phyloP scores from a whole-genome alignment of 2,113 vertebrate species.

The Syngnathus scovelli region DNA sequence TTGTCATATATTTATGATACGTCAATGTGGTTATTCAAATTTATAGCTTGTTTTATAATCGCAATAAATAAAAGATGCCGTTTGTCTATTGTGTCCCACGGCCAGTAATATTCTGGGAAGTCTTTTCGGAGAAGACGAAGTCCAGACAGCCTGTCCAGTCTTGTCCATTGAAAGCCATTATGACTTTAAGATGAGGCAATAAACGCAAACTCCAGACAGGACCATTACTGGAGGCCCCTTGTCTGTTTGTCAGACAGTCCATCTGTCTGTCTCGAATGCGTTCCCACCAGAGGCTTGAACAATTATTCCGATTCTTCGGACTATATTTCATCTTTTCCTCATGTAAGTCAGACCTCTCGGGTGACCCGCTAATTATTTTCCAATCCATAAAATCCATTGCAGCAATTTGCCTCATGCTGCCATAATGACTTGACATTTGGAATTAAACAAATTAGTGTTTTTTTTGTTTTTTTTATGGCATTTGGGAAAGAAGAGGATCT shows the following conservation, averaged over 20 bases:
- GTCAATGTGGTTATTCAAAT: constrained; percentile 7
- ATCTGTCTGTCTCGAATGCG: constrained; percentile 29
- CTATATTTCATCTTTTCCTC: constrained; percentile 46
- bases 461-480: constrained; percentile 15
- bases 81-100: constrained; percentile 31
- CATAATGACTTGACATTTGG: constrained; percentile 22
- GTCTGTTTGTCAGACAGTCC: constrained; percentile 19
- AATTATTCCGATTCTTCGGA: constrained; percentile 50
- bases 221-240: constrained; percentile 32
- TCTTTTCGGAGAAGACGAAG: constrained; percentile 40
- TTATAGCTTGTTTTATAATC: constrained; percentile 18
- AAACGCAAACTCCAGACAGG: constrained; percentile 47
- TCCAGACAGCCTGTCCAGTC: constrained; percentile 53
- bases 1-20: background rate
- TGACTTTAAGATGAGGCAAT: constrained; percentile 57
- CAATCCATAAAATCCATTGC: constrained; percentile 32
- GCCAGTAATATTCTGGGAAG: constrained; percentile 55
- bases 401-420: constrained; percentile 29
- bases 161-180: constrained; percentile 57
- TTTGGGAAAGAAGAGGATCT: no score
- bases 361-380: constrained; percentile 49
- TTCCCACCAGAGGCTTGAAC: constrained; percentile 32
- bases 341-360: constrained; percentile 47
- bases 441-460: constrained; percentile 26
- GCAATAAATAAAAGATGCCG: constrained; percentile 37